These are phyloP conservation scores for Xiphophorus couchianus DNA, from an alignment of 2,113 vertebrate species.

Conservation along the genomic window DNA sequence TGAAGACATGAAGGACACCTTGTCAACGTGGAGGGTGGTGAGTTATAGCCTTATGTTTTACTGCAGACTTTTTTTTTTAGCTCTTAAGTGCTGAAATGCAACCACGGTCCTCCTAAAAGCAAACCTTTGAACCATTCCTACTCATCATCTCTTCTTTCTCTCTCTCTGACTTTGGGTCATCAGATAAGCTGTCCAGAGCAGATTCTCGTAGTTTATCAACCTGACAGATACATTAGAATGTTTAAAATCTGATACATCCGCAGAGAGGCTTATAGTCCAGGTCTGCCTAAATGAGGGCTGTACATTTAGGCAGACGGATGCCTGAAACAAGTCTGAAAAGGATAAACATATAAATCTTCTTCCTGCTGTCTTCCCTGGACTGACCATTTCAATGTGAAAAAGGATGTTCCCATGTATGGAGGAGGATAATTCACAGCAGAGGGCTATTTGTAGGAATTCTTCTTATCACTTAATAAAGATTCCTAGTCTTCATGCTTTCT, in stretches of 20 bases:
- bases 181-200: slow-evolving; percentile 40
- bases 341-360: background rate
- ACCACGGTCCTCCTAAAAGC: slow-evolving; percentile 12
- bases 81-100: slow-evolving; percentile 23
- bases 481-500: too few species aligned
- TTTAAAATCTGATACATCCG: slow-evolving; percentile 25
- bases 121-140: slow-evolving; percentile 56
- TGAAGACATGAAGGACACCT: slow-evolving; percentile 22
- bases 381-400: slow-evolving; percentile 14
- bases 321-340: slow-evolving; percentile 17
- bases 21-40: slow-evolving; percentile 18
- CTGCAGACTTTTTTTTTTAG: slow-evolving; percentile 33
- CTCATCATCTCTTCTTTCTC: slow-evolving; percentile 25
- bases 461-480: too few species aligned
- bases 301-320: background rate
- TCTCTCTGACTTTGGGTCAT: slow-evolving; percentile 20
- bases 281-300: slow-evolving; percentile 4
- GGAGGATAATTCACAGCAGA: background rate
- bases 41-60: slow-evolving; percentile 40
- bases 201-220: slow-evolving; percentile 24
- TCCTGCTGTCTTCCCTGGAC: slow-evolving; percentile 6
- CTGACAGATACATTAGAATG: slow-evolving; percentile 34
- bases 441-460: background rate
- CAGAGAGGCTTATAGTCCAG: slow-evolving; percentile 3
- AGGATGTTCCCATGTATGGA: background rate